Evolutionary conservation across 1,140 invertebrate species (phyloP).

Genomic region (Piezodorus guildinii): DNA sequence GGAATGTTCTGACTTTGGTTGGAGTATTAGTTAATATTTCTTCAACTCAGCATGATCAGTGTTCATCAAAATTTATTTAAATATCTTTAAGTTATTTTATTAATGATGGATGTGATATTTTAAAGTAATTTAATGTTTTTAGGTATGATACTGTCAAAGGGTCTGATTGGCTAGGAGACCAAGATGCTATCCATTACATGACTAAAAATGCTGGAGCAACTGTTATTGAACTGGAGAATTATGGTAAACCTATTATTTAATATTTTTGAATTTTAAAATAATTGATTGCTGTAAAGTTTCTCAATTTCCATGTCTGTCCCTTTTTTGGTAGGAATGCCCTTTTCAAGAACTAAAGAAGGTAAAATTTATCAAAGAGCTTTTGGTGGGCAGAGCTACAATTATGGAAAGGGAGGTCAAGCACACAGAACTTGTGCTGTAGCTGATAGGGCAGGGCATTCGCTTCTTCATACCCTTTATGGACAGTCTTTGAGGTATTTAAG

Average conservation of each 20-base stretch:
- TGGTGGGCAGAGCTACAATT: constrained; percentile 91
- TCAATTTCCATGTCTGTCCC: neutral
- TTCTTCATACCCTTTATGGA: constrained; percentile 95
- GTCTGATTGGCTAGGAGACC: constrained; percentile 98
- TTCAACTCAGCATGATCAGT: too few species aligned
- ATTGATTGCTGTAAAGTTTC: too few species aligned
- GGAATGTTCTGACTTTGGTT: too few species aligned
- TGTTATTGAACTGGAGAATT: constrained; percentile 97
- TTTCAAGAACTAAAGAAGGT: constrained; percentile 80
- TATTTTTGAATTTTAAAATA: neutral
- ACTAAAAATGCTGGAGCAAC: constrained; percentile 91
- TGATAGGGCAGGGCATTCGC: constrained; percentile 90
- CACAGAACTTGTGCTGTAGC: constrained; percentile 71
- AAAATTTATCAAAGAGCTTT: constrained; percentile 98
- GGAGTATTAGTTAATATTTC: too few species aligned
- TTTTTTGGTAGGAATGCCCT: constrained; percentile 55
- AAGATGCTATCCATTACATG: constrained; percentile 99
- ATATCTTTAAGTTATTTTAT: too few species aligned
- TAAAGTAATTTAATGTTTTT: neutral
- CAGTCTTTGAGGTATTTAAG: constrained; percentile 61
- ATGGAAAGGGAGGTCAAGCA: constrained; percentile 92
- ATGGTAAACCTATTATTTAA: constrained; percentile 49
- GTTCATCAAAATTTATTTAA: too few species aligned
- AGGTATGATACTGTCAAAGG: constrained; percentile 93
- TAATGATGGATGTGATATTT: too few species aligned